These are phyloP conservation scores for Microcebus griseorufus DNA, from an alignment of 2,113 vertebrate genomes.

Conservation along the genomic window DNA sequence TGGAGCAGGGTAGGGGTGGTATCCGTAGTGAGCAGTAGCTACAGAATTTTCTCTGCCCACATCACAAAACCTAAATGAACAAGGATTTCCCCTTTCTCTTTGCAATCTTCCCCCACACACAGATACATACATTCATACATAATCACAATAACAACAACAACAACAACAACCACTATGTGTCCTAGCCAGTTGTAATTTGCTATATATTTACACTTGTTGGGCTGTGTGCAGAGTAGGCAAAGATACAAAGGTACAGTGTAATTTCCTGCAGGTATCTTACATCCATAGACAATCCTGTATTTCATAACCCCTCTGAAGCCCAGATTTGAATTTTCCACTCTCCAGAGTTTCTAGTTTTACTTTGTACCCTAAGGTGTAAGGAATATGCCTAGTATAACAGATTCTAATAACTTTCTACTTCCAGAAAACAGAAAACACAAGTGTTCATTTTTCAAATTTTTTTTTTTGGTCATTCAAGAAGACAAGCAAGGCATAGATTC, in stretches of 20 bases:
- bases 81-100: background rate
- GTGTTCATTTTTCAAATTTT: background rate
- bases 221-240: background rate
- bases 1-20: no score
- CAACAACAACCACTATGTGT: background rate
- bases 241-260: background rate
- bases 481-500: background rate
- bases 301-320: background rate
- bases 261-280: background rate
- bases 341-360: background rate
- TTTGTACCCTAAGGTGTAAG: background rate
- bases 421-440: background rate
- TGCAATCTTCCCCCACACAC: background rate
- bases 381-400: background rate
- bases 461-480: background rate
- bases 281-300: background rate
- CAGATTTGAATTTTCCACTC: background rate
- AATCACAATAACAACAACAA: background rate
- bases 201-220: background rate
- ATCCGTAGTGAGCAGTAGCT: fast-evolving
- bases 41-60: background rate
- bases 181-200: background rate
- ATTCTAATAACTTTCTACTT: background rate
- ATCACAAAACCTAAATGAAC: background rate
- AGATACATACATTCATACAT: no score